phyloP scores from a whole-genome alignment of 2,888 invertebrate genomes.

The Formica aserva region DNA sequence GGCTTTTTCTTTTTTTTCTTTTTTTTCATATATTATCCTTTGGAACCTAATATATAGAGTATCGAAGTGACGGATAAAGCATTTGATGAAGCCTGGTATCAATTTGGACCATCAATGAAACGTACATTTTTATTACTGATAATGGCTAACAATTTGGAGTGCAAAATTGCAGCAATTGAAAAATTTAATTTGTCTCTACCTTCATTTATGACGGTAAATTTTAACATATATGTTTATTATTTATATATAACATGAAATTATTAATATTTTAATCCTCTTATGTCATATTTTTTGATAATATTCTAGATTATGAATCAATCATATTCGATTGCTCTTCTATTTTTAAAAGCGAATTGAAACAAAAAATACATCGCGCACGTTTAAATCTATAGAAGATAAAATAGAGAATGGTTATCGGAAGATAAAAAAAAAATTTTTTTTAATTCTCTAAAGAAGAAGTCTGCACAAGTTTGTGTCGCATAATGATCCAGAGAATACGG shows the following conservation, averaged over 20 bases:
- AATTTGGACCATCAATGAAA: conserved; percentile 7
- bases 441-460: background rate
- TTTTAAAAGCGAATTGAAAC: conserved; percentile 56
- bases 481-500: background rate
- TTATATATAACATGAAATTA: background rate
- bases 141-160: conserved; percentile 28
- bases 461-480: background rate
- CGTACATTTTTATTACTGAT: conserved; percentile 27
- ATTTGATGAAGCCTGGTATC: conserved; percentile 34
- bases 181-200: conserved; percentile 39
- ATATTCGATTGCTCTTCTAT: conserved; percentile 71
- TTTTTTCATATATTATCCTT: background rate
- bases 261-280: background rate
- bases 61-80: conserved; percentile 35
- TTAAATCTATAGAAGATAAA: background rate
- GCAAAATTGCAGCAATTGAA: conserved; percentile 31
- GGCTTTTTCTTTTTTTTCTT: background rate
- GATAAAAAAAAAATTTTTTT: background rate
- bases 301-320: conserved; percentile 75
- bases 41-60: conserved; percentile 9
- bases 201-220: conserved; percentile 46
- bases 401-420: background rate
- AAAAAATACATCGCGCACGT: background rate
- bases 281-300: background rate
- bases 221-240: background rate